phyloP scores from a whole-genome alignment of 2,888 invertebrate species.

The Drosophila ezoana region DNA sequence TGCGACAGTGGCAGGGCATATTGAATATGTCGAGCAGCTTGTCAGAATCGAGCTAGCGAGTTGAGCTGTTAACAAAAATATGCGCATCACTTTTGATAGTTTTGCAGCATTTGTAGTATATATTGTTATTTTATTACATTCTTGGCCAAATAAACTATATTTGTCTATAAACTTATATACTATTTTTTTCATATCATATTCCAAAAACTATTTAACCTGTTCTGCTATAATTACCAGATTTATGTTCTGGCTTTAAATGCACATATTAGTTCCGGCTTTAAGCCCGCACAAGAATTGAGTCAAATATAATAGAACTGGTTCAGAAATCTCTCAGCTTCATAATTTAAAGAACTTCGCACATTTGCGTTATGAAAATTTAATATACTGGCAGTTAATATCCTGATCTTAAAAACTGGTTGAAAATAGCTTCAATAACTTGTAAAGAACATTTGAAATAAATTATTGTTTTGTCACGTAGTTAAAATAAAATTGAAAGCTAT shows the following conservation, averaged over 20 bases:
- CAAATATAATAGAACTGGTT: slow-evolving; percentile 7
- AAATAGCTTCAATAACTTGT: neutral
- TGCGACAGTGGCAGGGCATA: neutral
- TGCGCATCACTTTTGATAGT: no score
- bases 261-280: neutral
- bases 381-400: slow-evolving; percentile 3
- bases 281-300: neutral
- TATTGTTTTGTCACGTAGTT: neutral
- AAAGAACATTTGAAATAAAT: neutral
- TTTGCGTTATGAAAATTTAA: neutral
- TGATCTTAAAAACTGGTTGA: neutral
- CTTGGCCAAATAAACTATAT: no score
- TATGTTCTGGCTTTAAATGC: neutral
- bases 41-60: no score
- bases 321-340: slow-evolving; percentile 2
- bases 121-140: no score
- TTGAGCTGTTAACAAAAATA: no score
- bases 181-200: neutral
- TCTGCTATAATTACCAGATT: neutral
- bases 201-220: neutral
- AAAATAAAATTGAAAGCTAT: neutral
- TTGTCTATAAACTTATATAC: neutral
- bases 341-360: neutral
- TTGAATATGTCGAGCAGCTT: neutral
- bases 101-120: no score